phyloP scores from a whole-genome alignment of 2,113 vertebrate genomes.

The Lipotes vexillifer region DNA sequence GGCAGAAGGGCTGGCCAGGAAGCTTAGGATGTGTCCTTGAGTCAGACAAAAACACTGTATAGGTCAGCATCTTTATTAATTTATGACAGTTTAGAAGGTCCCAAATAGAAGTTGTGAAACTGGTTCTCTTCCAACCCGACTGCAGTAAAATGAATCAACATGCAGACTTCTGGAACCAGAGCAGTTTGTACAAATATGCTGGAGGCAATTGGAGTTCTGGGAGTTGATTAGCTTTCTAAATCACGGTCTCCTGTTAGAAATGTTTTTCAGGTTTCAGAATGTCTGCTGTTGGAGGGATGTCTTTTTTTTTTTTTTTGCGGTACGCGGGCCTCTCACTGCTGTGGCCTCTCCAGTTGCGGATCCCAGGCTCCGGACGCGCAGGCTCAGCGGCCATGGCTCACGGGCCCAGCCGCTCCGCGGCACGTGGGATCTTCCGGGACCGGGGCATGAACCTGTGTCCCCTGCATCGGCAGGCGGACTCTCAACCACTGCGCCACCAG shows the following conservation, averaged over 20 bases:
- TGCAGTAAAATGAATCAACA: neutral
- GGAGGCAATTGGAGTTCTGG: neutral
- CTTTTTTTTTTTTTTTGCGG: neutral
- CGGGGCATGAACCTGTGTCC: no score
- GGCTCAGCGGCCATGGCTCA: no score
- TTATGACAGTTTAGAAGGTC: slow-evolving; percentile 34
- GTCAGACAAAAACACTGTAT: slow-evolving; percentile 7
- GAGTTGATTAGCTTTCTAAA: slow-evolving; percentile 11
- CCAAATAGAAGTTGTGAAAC: neutral
- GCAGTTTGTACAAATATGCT: neutral
- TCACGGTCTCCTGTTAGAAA: neutral
- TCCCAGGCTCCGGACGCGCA: no score
- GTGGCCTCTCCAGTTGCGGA: no score
- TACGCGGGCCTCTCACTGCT: no score
- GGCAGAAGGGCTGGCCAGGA: neutral
- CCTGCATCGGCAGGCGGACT: no score
- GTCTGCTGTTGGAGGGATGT: neutral
- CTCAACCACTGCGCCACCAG: no score
- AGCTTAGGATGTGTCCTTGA: slow-evolving; percentile 43
- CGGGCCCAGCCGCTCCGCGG: no score
- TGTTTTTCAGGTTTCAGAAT: neutral
- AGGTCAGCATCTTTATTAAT: neutral
- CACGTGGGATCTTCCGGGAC: no score
- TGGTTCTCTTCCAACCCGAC: neutral
- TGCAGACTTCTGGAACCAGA: neutral